Conservation (phyloP, 2,113 vertebrate genomes). For the Corvus moneduloides region DNA sequence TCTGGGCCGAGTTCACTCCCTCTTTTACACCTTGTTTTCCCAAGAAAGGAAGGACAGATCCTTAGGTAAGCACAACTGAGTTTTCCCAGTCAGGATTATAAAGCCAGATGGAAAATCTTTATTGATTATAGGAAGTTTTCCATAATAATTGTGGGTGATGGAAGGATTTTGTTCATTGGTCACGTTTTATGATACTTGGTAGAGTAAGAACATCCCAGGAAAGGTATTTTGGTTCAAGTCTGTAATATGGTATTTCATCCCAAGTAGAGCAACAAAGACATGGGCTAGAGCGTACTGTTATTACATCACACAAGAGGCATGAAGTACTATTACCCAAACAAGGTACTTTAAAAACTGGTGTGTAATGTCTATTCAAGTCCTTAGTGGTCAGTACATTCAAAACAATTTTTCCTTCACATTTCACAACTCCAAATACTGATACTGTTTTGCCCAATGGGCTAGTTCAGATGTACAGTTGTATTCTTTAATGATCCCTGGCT, state of each 20-base stretch:
- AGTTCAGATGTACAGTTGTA: neutral
- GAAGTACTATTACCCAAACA: neutral
- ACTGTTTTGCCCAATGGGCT: neutral
- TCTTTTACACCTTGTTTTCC: neutral
- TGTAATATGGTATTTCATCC: neutral
- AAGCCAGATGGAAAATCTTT: neutral
- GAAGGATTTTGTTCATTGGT: neutral
- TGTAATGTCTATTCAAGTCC: neutral
- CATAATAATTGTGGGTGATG: neutral
- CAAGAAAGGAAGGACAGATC: neutral
- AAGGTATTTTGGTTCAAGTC: neutral
- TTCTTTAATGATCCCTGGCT: neutral
- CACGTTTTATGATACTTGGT: accelerated
- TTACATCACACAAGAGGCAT: accelerated
- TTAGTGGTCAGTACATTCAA: neutral
- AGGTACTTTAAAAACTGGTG: neutral
- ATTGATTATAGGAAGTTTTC: neutral
- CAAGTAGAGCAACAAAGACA: neutral
- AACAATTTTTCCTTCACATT: neutral
- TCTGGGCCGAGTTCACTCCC: neutral
- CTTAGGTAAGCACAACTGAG: neutral
- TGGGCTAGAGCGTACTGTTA: neutral
- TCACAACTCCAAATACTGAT: neutral
- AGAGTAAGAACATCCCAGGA: neutral
- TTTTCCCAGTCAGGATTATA: neutral